phyloP scores from a whole-genome alignment of 2,113 vertebrate species.

The Cromileptes altivelis region DNA sequence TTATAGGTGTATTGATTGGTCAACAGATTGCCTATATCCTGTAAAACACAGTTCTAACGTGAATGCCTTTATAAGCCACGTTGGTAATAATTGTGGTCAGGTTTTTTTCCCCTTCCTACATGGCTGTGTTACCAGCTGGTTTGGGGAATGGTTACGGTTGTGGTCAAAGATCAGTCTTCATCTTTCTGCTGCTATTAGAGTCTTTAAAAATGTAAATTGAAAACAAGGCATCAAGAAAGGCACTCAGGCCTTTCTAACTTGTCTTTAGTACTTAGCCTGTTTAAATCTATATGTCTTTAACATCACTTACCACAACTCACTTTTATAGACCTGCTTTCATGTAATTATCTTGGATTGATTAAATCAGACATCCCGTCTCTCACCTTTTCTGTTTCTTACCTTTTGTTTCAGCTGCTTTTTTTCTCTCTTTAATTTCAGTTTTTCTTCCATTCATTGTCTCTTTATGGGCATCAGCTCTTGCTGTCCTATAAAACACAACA shows the following conservation, averaged over 20 bases:
- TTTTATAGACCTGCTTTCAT: conserved; percentile 46
- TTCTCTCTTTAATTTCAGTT: not conserved
- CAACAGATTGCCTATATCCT: conserved; percentile 75
- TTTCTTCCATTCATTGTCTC: not conserved
- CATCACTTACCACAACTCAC: conserved; percentile 32
- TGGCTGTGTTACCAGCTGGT: not conserved
- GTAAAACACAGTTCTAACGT: conserved; percentile 67
- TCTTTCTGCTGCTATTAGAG: not conserved
- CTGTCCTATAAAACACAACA: conserved; percentile 3
- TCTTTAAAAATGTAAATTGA: conserved; percentile 24
- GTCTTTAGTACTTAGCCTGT: conserved; percentile 1
- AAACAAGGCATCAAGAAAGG: not conserved
- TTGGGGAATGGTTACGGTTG: not conserved
- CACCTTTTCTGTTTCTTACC: not conserved
- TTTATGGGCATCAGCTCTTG: not conserved
- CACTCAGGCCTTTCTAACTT: not conserved
- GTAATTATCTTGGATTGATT: conserved; percentile 54
- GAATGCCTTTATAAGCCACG: conserved; percentile 69
- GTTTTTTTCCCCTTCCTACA: too few relatives aligned
- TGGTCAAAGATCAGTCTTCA: not conserved
- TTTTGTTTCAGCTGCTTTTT: not conserved
- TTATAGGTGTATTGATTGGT: conserved; percentile 78
- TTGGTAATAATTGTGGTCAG: conserved; percentile 44
- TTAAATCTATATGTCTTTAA: conserved; percentile 24
- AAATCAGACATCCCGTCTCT: not conserved